Base-by-base conservation (phyloP, 2,113 vertebrate species). In the Paratilapia polleni region DNA sequence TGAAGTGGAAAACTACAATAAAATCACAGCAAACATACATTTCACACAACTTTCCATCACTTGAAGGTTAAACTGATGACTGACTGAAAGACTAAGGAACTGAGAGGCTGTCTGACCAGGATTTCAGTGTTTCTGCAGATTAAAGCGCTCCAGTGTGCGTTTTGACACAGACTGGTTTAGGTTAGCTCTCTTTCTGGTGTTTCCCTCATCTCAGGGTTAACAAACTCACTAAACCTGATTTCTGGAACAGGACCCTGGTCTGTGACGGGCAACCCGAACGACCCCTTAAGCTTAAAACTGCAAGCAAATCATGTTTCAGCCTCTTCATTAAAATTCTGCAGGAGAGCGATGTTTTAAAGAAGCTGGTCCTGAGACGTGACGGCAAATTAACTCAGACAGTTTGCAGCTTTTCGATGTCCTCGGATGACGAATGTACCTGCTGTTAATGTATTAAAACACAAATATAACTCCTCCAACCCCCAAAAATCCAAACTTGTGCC, bases 271-370 rank as follows among this genome's bases (percentile, higher is more conserved):
- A 14, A 43, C 13, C 41, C 12, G 14, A 43, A 43, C 41, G 12
- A 43, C 41, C 41, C 41, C 41, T 14, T 14, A 43, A 43, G 41
- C 12, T 11, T 10, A 41, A 41, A 41, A 41, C 38, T 10, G 38
- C 38, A 31, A 31, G 31, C n/a, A 47, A 47, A 47, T 15, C 43
- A 47, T 5, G 13, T 47, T 47, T 47, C 3, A 47, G 43, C 43
- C 43, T 47, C 43, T 14, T 47, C 43, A 47, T 47, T 14, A 47
- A 15, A 68, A 4, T 26, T 0, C 38, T 68, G 63, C 8, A 0
- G 13, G n/a, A n/a, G n/a, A n/a, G n/a, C n/a, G n/a, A n/a, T n/a
- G 15, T 24, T 66, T 66, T 66, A 43, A 41, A 66, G 13, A 24
- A 41, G 12, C 17, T 49, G 47, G 6, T 49, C 47, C 15, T 7